A percentile compares a stretch with the other conserved stretches of the same genome.
These are phyloP conservation scores for Zophobas atratus DNA, from an alignment of 1,140 invertebrate species.

Conservation along the genomic window DNA sequence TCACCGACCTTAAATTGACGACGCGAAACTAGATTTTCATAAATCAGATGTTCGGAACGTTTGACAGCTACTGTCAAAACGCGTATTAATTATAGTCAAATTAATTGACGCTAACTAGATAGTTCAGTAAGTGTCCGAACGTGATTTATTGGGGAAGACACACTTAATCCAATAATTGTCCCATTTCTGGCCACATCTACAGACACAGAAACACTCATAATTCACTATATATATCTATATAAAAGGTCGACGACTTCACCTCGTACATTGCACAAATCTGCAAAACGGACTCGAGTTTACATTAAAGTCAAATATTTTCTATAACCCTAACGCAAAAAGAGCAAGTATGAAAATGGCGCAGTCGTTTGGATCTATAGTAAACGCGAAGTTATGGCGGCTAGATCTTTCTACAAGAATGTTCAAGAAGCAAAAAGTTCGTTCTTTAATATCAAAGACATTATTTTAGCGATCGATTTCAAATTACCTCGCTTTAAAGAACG, in stretches of 20 bases:
- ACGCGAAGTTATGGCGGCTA: not conserved
- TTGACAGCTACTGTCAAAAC: constrained; percentile 37
- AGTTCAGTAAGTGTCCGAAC: constrained; percentile 38
- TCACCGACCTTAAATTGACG: constrained; percentile 21
- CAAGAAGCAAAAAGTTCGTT: constrained; percentile 4
- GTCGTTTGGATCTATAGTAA: not conserved
- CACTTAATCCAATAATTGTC: constrained; percentile 21
- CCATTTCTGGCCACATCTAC: not conserved
- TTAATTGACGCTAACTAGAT: constrained; percentile 42
- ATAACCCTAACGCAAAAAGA: not conserved
- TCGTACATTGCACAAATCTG: not conserved
- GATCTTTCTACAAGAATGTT: not conserved
- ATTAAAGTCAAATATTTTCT: not conserved
- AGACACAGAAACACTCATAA: not conserved
- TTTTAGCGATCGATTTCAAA: constrained; percentile 32
- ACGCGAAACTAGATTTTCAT: constrained; percentile 29
- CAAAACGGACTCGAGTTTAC: not conserved
- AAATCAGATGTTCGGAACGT: constrained; percentile 31
- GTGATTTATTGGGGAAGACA: constrained; percentile 22
- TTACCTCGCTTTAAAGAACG: constrained; percentile 4
- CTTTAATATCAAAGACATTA: constrained; percentile 25
- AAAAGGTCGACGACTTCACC: too few relatives aligned
- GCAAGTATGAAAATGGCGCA: not conserved
- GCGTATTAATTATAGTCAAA: constrained; percentile 41
- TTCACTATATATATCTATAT: too few relatives aligned